Evolutionary conservation across 1,140 invertebrate genomes (phyloP).

Genomic region (Latrodectus geometricus): DNA sequence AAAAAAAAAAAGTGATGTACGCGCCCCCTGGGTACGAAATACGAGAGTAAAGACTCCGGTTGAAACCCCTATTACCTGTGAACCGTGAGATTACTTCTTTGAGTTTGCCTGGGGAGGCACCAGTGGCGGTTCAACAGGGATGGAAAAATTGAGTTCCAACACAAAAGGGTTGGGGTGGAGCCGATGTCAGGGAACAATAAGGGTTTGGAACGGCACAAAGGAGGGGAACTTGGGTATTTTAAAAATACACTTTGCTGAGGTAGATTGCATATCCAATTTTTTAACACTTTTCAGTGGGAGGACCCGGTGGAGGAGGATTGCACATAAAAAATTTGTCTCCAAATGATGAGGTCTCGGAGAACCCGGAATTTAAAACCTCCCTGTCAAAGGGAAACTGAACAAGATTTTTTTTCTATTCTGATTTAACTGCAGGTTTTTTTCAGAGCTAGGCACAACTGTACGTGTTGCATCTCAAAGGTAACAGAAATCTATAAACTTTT

Average conservation of each 20-base stretch:
- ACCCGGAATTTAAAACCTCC: too few species aligned
- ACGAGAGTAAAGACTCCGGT: neutral
- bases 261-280: neutral
- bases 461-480: too few species aligned
- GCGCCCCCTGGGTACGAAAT: neutral
- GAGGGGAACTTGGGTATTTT: neutral
- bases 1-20: neutral
- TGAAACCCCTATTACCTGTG: slow-evolving; percentile 4
- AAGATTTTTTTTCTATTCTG: too few species aligned
- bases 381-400: too few species aligned
- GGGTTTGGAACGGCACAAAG: neutral
- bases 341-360: too few species aligned
- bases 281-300: neutral
- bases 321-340: too few species aligned
- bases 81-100: slow-evolving; percentile 13
- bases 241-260: slow-evolving; percentile 1
- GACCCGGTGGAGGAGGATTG: too few species aligned
- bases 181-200: neutral
- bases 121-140: slow-evolving; percentile 5
- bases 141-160: slow-evolving; percentile 5
- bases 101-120: neutral
- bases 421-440: too few species aligned
- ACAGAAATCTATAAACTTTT: too few species aligned
- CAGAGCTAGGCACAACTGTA: too few species aligned
- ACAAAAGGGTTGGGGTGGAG: slow-evolving; percentile 1